Conservation (phyloP, 1,140 invertebrate species). For the Zaprionus kolodkinae region DNA sequence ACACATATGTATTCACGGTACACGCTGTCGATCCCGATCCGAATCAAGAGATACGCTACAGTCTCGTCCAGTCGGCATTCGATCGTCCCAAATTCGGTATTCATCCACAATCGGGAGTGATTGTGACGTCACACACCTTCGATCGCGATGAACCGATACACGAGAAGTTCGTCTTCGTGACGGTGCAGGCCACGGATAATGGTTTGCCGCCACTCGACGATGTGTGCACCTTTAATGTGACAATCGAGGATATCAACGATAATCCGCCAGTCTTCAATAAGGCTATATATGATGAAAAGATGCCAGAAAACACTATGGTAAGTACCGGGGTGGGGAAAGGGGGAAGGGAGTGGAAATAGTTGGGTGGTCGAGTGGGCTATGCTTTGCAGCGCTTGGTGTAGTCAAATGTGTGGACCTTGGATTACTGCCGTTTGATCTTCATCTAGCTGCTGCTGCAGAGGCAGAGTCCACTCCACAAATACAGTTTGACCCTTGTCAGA, state of each 20-base stretch:
- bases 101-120: slow-evolving; percentile 89
- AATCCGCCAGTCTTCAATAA: slow-evolving; percentile 94
- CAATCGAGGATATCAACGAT: slow-evolving; percentile 94
- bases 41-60: slow-evolving; percentile 92
- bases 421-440: slow-evolving; percentile 75
- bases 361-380: neutral
- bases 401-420: slow-evolving; percentile 75
- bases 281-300: slow-evolving; percentile 86
- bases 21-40: slow-evolving; percentile 89
- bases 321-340: slow-evolving; percentile 23
- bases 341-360: neutral
- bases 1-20: slow-evolving; percentile 87
- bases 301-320: slow-evolving; percentile 81
- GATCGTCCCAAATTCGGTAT: slow-evolving; percentile 92
- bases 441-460: slow-evolving; percentile 9
- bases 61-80: slow-evolving; percentile 90
- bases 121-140: slow-evolving; percentile 90
- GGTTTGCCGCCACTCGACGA: slow-evolving; percentile 93
- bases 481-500: neutral
- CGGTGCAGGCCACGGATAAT: slow-evolving; percentile 93
- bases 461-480: neutral
- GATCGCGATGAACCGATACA: slow-evolving; percentile 94
- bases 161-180: slow-evolving; percentile 89
- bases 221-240: slow-evolving; percentile 94
- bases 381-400: neutral